Evolutionary conservation across 2,113 vertebrate species (phyloP), one percentile per base, ranked within the genome.

Genomic region (Fulica atra): DNA sequence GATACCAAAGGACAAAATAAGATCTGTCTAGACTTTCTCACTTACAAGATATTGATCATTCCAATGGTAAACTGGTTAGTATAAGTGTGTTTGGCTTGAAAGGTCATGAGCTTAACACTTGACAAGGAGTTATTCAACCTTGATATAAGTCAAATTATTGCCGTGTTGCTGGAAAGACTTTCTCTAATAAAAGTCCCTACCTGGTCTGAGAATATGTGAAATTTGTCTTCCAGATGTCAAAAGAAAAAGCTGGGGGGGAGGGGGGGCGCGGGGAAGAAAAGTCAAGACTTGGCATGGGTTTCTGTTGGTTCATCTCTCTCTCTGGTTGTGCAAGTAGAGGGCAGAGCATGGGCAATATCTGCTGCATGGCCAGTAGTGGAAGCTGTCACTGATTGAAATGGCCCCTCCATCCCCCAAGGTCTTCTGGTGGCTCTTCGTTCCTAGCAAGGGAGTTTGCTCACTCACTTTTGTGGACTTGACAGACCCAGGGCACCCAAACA

Each of bases 31-130:
- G 88, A 96, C 87, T 89, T 36, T 93, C 93, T 97, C 97, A 93
- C 92, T 97, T 96, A 87, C 53, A 90, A 95, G 80, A 97, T 96
- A 97, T 92, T 93, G 95, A 96, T 89, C 94, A 95, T 96, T 87
- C 91, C 59, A 90, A 92, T 92, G 85, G 92, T 92, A 97, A 97
- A 97, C 95, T 96, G 95, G 96, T 97, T 97, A 95, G 97, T 80
- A n/a, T 56, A 92, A 88, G 91, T 57, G 92, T 94, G 72, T 63
- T 82, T 93, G 94, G 96, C 88, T 94, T 92, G 94, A 96, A 96
- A 97, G 96, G 89, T 92, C 93, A 97, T 61, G 89, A 86, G 92
- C 61, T 96, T 92, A 96, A 96, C 91, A 95, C 82, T 51, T 89
- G 92, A 92, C 97, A 94, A 88, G 69, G 80, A 71, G 79, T 92